Evolutionary conservation across 1,140 invertebrate species (phyloP), one percentile per base, ranked within the genome.

Genomic region (Trichonephila clavata): DNA sequence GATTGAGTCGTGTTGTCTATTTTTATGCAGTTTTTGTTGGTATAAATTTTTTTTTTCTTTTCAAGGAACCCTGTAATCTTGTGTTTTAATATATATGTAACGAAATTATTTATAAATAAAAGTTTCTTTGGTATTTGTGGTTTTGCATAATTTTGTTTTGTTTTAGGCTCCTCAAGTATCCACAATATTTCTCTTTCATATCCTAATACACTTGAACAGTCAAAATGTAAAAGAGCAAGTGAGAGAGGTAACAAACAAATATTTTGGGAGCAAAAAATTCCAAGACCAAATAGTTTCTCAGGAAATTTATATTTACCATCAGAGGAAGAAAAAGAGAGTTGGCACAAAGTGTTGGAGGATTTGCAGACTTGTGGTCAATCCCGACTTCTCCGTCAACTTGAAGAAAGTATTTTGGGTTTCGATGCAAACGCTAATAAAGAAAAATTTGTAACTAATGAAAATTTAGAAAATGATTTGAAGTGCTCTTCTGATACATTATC

Each of bases 291-390:
- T 24, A 92, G 94, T 84, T 92, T 43, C 84, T 94, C 89, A 60
- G 87, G 77, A 39, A 94, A 88, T 61, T 95, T 95, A 24, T 95
- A 95, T 84, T 94, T 94, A 94, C 94, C 68, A 83, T 93, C 89
- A 57, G 92, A 94, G 32, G 95, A 95, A 63, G 95, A 95, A 68
- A 95, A 94, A 68, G 94, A 94, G 2, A 95, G 95, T 88, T 95
- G 95, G 95, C 94, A 94, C 80, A 95, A 95, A 94, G 95, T 95
- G 89, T 94, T 95, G 43, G 95, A 95, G 59, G 95, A 95, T 91
- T 92, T 95, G 43, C 95, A 95, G 71, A 94, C 94, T 18, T 94
- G 94, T 88, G 94, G 94, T 3, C 92, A 94, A 50, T 94, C 94
- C 6, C 77, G 89, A 57, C 83, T 94, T 24, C 88, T 94, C 8